Evolutionary conservation across 2,888 invertebrate genomes (phyloP).

Genomic region (Apamea anceps): DNA sequence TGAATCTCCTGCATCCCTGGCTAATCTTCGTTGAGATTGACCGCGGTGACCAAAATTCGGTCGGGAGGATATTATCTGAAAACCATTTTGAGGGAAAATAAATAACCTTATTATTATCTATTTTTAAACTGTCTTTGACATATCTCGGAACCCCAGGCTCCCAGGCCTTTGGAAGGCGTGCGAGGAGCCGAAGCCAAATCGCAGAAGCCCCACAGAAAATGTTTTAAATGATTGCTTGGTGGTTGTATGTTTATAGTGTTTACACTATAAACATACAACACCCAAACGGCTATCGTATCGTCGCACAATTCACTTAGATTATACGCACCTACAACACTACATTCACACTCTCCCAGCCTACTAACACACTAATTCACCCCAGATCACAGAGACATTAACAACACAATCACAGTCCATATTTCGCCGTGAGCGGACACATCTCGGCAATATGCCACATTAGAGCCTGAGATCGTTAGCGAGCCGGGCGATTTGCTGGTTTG

Average conservation of each 20-base stretch:
- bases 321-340: background rate
- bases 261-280: too few relatives aligned
- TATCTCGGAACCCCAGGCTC: background rate
- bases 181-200: background rate
- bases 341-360: background rate
- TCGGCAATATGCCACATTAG: constrained; percentile 12
- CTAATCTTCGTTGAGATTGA: background rate
- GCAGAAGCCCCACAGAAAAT: background rate
- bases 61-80: background rate
- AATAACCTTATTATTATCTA: background rate
- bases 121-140: background rate
- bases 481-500: constrained; percentile 15
- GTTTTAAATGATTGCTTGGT: background rate
- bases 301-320: background rate
- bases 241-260: too few relatives aligned
- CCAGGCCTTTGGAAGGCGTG: too few relatives aligned
- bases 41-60: background rate
- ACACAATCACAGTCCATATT: constrained; percentile 41
- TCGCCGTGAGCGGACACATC: constrained; percentile 9
- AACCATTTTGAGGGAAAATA: background rate
- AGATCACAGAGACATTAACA: constrained; percentile 22
- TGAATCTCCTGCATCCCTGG: background rate
- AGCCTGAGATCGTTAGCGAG: constrained; percentile 27
- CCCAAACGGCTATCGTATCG: background rate
- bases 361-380: constrained; percentile 9